Evolutionary conservation across 2,888 invertebrate species (phyloP).

Genomic region (Drosophila prostipennis): DNA sequence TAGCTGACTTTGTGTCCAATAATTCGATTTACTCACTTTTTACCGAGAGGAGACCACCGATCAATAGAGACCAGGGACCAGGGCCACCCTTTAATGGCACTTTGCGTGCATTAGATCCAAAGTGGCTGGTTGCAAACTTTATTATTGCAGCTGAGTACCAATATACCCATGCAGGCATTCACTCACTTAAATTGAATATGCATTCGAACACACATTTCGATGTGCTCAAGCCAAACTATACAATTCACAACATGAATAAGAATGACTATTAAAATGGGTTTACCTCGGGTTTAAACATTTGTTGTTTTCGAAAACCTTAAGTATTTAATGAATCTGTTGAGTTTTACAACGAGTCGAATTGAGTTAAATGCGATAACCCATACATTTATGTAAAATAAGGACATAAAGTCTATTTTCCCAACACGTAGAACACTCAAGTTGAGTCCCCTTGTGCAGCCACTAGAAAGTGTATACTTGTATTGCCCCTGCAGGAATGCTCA

Average conservation of each 20-base stretch:
- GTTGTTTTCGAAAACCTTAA: no score
- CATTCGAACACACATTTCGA: background rate
- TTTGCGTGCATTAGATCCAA: conserved; percentile 62
- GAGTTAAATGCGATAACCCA: no score
- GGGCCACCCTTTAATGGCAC: conserved; percentile 41
- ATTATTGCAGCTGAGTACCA: conserved; percentile 48
- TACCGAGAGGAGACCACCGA: conserved; percentile 32
- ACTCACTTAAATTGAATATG: background rate
- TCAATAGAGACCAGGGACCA: conserved; percentile 25
- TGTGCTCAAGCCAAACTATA: background rate
- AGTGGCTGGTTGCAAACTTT: conserved; percentile 60
- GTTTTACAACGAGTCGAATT: no score
- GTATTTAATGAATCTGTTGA: no score
- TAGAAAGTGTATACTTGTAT: background rate
- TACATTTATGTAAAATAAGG: no score
- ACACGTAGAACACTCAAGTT: background rate
- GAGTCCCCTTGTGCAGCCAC: background rate
- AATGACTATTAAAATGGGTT: background rate
- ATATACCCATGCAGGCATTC: background rate
- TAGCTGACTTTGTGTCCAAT: conserved; percentile 43
- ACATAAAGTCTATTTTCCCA: no score
- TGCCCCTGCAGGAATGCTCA: background rate
- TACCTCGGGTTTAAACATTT: no score
- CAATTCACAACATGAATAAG: background rate
- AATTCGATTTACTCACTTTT: conserved; percentile 59